These are phyloP conservation scores for Pseudomugil tenellus DNA, from an alignment of 2,797 vertebrate species.

Conservation along the genomic window DNA sequence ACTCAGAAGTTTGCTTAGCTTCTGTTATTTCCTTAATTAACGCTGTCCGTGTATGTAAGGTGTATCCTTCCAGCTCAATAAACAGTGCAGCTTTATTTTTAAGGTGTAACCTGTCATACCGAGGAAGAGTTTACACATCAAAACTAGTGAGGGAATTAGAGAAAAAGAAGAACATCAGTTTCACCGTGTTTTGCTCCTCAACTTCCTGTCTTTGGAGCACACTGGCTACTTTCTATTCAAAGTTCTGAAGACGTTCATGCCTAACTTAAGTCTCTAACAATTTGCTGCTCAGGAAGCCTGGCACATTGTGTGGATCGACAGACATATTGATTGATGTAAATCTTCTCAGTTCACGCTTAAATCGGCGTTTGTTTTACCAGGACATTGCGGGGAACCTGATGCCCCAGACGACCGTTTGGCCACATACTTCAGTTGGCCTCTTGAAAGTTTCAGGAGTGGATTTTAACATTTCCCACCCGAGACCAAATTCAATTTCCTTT, in stretches of 20 bases:
- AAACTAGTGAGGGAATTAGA: not conserved
- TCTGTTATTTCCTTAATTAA: conserved; percentile 9
- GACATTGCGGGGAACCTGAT: conserved; percentile 30
- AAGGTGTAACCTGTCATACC: not conserved
- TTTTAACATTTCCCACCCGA: conserved; percentile 22
- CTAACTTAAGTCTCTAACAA: conserved; percentile 52
- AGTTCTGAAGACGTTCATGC: conserved; percentile 41
- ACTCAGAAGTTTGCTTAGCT: conserved; percentile 5
- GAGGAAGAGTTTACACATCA: conserved; percentile 36
- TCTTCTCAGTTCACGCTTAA: conserved; percentile 45
- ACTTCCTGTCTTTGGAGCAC: conserved; percentile 38
- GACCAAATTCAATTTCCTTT: conserved; percentile 33
- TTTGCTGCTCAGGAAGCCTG: conserved; percentile 26
- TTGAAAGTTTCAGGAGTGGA: conserved; percentile 13
- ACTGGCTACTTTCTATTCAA: conserved; percentile 52
- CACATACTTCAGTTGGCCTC: conserved; percentile 18
- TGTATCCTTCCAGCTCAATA: conserved; percentile 2
- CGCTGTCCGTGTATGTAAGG: not conserved
- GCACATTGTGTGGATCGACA: conserved; percentile 51
- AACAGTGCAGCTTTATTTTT: conserved; percentile 13
- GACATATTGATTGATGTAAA: conserved; percentile 56
- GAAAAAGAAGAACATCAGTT: not conserved
- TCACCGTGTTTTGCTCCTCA: conserved; percentile 30
- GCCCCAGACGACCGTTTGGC: conserved; percentile 28
- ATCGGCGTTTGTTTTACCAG: conserved; percentile 30